A percentile compares a stretch with the other conserved stretches of the same genome.
Conservation (phyloP, 1,140 invertebrate species). For the Pachyrhynchus sulphureomaculatus region DNA sequence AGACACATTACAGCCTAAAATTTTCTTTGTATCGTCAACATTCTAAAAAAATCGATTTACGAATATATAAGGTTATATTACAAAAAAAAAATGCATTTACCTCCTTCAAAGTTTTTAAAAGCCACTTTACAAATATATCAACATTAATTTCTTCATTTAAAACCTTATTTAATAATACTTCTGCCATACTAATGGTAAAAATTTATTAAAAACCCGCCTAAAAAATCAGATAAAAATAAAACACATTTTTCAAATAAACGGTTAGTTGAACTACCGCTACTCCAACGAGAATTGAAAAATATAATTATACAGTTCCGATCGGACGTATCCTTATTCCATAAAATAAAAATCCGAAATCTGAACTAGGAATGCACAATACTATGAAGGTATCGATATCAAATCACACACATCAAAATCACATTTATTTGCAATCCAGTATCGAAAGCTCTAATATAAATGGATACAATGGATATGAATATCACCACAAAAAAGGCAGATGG, state of each 20-base stretch:
- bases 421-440: no score
- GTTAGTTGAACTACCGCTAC: background rate
- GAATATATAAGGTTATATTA: background rate
- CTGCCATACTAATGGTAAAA: conserved; percentile 7
- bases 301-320: no score
- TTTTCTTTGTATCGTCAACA: conserved; percentile 6
- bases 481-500: no score
- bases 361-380: no score
- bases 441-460: no score
- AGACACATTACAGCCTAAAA: conserved; percentile 33
- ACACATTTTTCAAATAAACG: background rate
- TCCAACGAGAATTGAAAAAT: no score
- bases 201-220: background rate
- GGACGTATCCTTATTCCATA: no score
- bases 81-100: background rate
- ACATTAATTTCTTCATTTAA: conserved; percentile 13
- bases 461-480: no score
- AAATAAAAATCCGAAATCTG: no score
- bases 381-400: no score
- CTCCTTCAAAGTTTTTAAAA: background rate
- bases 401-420: no score
- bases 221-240: conserved; percentile 5
- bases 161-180: conserved; percentile 19
- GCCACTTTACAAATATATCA: conserved; percentile 15
- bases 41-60: conserved; percentile 1